A percentile compares a stretch with the other conserved stretches of the same genome.
Evolutionary conservation across 2,888 invertebrate species (phyloP).

Genomic region (Erebia aethiops): DNA sequence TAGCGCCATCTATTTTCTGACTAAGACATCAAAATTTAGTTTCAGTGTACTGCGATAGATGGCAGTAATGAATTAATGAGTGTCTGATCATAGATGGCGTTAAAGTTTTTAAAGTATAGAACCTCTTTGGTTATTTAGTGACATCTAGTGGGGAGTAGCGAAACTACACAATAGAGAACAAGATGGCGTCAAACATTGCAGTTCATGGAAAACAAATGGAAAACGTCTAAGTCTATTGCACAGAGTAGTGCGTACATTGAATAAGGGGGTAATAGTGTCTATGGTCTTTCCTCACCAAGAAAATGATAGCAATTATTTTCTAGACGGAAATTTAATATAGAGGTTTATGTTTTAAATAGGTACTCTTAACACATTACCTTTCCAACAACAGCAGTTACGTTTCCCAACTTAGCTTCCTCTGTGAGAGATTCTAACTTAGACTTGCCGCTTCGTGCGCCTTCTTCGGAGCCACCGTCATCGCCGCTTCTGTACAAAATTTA

Average conservation of each 20-base stretch:
- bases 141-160: constrained; percentile 6
- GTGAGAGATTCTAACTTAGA: constrained; percentile 76
- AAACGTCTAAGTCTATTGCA: no score
- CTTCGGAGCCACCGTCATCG: constrained; percentile 86
- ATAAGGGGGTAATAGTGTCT: no score
- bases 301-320: no score
- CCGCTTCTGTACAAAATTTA: constrained; percentile 78
- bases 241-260: no score
- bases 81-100: constrained; percentile 5
- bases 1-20: not conserved
- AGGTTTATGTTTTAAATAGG: not conserved
- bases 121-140: not conserved
- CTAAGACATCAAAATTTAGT: not conserved
- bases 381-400: constrained; percentile 92
- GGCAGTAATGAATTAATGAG: not conserved
- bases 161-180: not conserved
- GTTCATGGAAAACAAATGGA: no score
- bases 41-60: constrained; percentile 6
- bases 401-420: constrained; percentile 87
- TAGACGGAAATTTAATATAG: no score
- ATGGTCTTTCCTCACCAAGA: no score
- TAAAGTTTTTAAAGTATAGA: not conserved
- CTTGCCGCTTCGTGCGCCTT: constrained; percentile 73
- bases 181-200: not conserved
- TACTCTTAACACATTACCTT: constrained; percentile 78